Evolutionary conservation across 2,888 invertebrate genomes (phyloP).

Genomic region (Hymenopus coronatus): DNA sequence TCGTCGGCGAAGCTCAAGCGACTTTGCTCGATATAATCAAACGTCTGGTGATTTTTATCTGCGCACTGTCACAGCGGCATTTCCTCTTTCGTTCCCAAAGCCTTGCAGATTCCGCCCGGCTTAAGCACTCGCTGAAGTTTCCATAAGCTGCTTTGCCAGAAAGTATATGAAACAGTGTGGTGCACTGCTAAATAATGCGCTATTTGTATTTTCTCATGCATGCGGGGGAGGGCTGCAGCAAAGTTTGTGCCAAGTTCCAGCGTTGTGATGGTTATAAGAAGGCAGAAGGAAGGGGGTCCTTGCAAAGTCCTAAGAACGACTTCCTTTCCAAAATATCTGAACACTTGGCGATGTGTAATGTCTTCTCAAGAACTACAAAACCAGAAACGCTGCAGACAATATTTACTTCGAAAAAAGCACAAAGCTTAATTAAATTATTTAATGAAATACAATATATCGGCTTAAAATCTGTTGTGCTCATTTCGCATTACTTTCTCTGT

Average conservation of each 20-base stretch:
- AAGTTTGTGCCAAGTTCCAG: neutral
- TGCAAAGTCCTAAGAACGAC: neutral
- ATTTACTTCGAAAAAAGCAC: too few species aligned
- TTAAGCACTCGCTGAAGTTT: conserved; percentile 7
- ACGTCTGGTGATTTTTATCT: neutral
- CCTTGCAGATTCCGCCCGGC: conserved; percentile 3
- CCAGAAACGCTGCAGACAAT: neutral
- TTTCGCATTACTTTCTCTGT: too few species aligned
- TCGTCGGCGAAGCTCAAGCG: neutral
- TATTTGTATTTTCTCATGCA: conserved; percentile 29
- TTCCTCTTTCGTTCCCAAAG: neutral
- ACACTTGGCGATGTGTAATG: neutral
- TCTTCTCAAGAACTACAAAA: neutral
- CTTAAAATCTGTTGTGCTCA: too few species aligned
- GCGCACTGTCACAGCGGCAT: neutral
- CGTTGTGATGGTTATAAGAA: neutral
- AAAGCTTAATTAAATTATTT: too few species aligned
- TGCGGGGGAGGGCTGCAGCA: neutral
- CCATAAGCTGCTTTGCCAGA: conserved; percentile 10
- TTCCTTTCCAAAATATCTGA: neutral
- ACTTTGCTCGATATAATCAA: neutral
- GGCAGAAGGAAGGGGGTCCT: neutral
- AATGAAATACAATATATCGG: too few species aligned
- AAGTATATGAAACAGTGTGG: conserved; percentile 6
- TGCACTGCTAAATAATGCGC: conserved; percentile 17